Conservation (phyloP, 1,140 invertebrate genomes). For the Euwallacea fornicatus region DNA sequence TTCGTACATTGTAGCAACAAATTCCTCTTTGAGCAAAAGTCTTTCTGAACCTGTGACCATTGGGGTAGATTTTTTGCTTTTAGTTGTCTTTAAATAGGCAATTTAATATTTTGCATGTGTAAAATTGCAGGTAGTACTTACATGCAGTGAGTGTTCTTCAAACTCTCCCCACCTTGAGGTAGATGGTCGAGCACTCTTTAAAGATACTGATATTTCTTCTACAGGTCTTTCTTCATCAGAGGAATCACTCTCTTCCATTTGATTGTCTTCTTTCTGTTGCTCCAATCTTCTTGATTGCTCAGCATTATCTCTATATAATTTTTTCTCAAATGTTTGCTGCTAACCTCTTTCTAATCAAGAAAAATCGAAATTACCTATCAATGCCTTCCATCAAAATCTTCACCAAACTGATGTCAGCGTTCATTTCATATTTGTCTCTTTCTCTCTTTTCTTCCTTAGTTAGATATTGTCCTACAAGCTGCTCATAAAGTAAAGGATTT, state of each 20-base stretch:
- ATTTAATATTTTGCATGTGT: neutral
- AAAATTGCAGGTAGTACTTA: neutral
- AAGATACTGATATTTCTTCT: conserved; percentile 29
- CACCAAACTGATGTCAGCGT: conserved; percentile 64
- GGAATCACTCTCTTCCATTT: conserved; percentile 54
- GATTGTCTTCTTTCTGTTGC: conserved; percentile 61
- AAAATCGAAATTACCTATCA: conserved; percentile 50
- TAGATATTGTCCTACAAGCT: conserved; percentile 83
- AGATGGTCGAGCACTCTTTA: conserved; percentile 35
- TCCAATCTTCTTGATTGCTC: conserved; percentile 65
- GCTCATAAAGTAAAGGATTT: conserved; percentile 86
- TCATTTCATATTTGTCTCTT: conserved; percentile 59
- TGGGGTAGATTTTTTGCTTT: conserved; percentile 32
- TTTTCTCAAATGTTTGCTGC: neutral
- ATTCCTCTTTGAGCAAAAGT: conserved; percentile 76
- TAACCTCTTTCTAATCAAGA: neutral
- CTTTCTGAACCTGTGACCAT: conserved; percentile 61
- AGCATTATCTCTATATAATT: conserved; percentile 55
- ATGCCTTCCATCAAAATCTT: conserved; percentile 70
- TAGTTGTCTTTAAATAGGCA: conserved; percentile 14
- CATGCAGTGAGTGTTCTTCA: conserved; percentile 46
- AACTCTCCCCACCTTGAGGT: conserved; percentile 59
- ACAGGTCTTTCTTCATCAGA: conserved; percentile 49
- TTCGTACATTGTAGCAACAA: conserved; percentile 84
- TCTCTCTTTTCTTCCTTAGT: conserved; percentile 72